Evolutionary conservation across 2,113 vertebrate species (phyloP).

Genomic region (Eubucco bourcierii): DNA sequence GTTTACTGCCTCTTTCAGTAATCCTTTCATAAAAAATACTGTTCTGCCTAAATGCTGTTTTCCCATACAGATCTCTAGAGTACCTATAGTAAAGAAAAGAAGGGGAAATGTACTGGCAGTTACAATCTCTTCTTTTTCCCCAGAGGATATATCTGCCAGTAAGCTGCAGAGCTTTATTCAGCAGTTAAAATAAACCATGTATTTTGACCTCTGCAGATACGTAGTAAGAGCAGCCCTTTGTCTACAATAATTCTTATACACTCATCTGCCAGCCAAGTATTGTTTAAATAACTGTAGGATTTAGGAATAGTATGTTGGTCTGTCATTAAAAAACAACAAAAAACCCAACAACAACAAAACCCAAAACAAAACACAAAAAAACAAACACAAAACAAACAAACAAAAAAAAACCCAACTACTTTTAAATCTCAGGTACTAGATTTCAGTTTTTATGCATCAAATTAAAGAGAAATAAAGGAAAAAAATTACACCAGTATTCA

Average conservation of each 20-base stretch:
- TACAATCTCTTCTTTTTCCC: background rate
- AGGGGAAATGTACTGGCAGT: background rate
- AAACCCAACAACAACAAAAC: too few species aligned
- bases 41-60: background rate
- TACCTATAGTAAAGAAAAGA: constrained; percentile 2
- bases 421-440: background rate
- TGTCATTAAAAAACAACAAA: background rate
- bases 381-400: too few species aligned
- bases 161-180: background rate
- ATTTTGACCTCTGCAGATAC: background rate
- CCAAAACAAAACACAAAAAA: background rate
- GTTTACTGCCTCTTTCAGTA: background rate
- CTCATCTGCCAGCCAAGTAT: background rate
- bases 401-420: too few species aligned
- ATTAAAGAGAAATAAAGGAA: background rate
- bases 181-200: constrained; percentile 7
- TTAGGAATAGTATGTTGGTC: background rate
- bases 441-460: background rate
- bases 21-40: background rate
- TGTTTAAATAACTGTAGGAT: background rate
- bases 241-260: background rate
- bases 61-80: background rate
- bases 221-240: background rate
- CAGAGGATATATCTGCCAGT: background rate
- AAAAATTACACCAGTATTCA: background rate